Percentiles rank a stretch among this genome's conserved stretches.
phyloP scores from a whole-genome alignment of 2,888 invertebrate genomes.

The Heteromyza rotundicornis region DNA sequence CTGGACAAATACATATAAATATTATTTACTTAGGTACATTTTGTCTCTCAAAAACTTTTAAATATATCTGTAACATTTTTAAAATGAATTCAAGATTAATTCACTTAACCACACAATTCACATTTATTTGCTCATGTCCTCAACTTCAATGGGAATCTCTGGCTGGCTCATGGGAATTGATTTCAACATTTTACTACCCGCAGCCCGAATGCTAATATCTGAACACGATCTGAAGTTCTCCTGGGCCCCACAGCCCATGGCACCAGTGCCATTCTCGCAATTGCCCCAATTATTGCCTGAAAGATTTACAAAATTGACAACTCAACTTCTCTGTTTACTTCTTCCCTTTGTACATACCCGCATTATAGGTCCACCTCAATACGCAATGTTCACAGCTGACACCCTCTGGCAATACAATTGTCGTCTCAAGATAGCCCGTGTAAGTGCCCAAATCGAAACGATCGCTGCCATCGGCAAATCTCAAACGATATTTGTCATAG shows the following conservation, averaged over 20 bases:
- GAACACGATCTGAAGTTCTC: constrained; percentile 66
- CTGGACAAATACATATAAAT: too few species aligned
- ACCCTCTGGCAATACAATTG: constrained; percentile 59
- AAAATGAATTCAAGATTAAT: too few species aligned
- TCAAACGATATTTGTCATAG: constrained; percentile 61
- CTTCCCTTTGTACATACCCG: constrained; percentile 47
- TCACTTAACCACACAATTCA: too few species aligned
- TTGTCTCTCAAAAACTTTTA: too few species aligned
- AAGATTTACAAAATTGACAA: not conserved
- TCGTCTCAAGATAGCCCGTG: constrained; percentile 46
- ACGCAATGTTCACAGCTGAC: constrained; percentile 66
- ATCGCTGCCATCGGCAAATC: constrained; percentile 47
- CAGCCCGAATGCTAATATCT: constrained; percentile 61
- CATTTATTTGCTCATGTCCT: too few species aligned
- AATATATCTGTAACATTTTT: too few species aligned
- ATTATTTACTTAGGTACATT: too few species aligned
- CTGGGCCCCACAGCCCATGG: constrained; percentile 64
- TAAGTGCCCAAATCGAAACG: constrained; percentile 38
- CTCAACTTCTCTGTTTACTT: not conserved
- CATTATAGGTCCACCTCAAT: constrained; percentile 66
- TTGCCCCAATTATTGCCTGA: constrained; percentile 64
- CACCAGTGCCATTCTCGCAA: constrained; percentile 58
- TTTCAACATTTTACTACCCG: constrained; percentile 48
- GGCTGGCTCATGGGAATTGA: not conserved
- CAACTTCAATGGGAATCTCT: not conserved